These are phyloP conservation scores for Lophochroa leadbeateri DNA, from an alignment of 2,113 vertebrate species.

Conservation along the genomic window DNA sequence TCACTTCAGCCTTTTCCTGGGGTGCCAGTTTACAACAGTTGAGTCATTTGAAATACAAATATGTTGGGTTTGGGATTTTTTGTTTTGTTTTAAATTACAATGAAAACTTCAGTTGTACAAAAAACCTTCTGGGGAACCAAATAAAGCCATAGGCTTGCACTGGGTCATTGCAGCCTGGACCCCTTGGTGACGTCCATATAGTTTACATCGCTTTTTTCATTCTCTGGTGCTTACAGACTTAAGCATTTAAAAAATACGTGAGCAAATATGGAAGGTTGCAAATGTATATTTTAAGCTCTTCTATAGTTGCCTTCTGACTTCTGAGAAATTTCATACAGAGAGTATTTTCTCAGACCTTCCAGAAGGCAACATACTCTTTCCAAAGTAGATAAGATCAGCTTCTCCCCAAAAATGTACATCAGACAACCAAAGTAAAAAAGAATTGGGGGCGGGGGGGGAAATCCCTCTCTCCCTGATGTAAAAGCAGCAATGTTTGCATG, in stretches of 20 bases:
- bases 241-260: neutral
- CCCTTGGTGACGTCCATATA: neutral
- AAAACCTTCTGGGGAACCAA: neutral
- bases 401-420: neutral
- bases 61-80: accelerated
- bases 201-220: neutral
- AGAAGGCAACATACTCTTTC: neutral
- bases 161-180: neutral
- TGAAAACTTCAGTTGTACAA: neutral
- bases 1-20: neutral
- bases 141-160: neutral
- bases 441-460: neutral
- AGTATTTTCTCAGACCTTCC: neutral
- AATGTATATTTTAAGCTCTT: neutral
- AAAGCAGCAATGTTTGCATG: conserved; percentile 12
- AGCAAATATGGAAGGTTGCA: neutral
- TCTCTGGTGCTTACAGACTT: neutral
- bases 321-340: neutral
- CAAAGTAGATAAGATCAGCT: neutral
- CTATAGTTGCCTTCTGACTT: conserved; percentile 1
- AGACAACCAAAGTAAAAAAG: conserved; percentile 18
- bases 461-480: neutral
- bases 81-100: neutral
- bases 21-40: neutral
- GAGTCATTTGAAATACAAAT: neutral